Evolutionary conservation across 1,140 invertebrate species (phyloP), one percentile per base, ranked within the genome.

Genomic region (Orchestia grillus): DNA sequence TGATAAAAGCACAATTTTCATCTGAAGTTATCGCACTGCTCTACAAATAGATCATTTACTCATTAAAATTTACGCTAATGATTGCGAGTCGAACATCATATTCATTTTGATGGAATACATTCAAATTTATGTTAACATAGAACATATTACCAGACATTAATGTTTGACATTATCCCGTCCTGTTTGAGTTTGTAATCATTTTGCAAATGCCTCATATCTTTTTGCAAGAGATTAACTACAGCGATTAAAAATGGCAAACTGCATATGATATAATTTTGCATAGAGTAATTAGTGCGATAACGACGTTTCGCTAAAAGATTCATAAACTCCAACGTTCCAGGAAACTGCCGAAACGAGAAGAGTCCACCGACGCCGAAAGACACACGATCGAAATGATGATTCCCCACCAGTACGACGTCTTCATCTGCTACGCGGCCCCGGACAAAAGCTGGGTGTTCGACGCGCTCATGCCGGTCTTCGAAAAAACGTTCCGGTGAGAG

Each of bases 361-460:
- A n/a, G 3, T 44, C 43, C 8, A 44, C 44, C 19, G 43, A 94
- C 3, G 40, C 36, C 6, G 44, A 94, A 45, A 0, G 43, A 45
- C 0, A 45, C 0, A 19, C 4, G 47, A 94, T 94, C 44, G 6
- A 47, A 45, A 44, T 40, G 92, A 47, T 47, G 36, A 45, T 94
- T 19, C 47, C 43, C 36, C 28, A 90, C 43, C 92, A 94, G 44
- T 94, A 45, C 92, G 92, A 94, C 92, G 92, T 94, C 4, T 94
- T 94, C 36, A 44, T 94, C 44, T 94, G 92, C 92, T 94, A 94
- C 44, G 92, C 92, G 36, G 92, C 92, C 43, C 0, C 43, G 40
- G 92, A 94, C 43, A 94, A 94, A 40, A 45, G 36, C 6, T 94
- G 92, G 92, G 92, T 94, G 92, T 94, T 94, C 41, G 36, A 47